A percentile compares a stretch with the other conserved stretches of the same genome.
These are phyloP conservation scores for Meghimatium bilineatum DNA, from an alignment of 2,888 invertebrate species.

Conservation along the genomic window DNA sequence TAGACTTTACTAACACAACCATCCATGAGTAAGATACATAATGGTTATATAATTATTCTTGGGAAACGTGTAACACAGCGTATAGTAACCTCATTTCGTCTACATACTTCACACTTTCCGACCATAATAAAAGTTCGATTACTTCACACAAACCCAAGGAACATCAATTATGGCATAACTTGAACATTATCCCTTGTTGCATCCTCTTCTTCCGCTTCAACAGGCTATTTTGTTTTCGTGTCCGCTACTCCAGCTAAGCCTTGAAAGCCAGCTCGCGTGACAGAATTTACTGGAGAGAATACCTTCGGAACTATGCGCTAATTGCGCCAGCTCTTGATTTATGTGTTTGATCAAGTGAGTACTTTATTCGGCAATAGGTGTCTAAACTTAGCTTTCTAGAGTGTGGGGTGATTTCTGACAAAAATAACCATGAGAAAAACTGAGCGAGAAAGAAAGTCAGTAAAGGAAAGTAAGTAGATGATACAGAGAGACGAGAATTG, in stretches of 20 bases:
- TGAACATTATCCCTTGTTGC: not conserved
- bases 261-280: not conserved
- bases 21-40: too few relatives aligned
- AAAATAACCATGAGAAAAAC: not conserved
- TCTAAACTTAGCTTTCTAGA: not conserved
- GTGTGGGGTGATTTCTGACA: not conserved
- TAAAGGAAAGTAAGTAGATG: too few relatives aligned
- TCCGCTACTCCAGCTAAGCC: not conserved
- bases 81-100: not conserved
- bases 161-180: not conserved
- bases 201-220: constrained; percentile 1
- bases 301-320: not conserved
- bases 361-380: not conserved
- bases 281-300: not conserved
- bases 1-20: too few relatives aligned
- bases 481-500: too few relatives aligned
- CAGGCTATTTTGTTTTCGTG: not conserved
- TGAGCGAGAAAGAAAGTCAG: too few relatives aligned
- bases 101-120: not conserved
- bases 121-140: not conserved
- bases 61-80: not conserved
- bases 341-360: not conserved
- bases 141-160: not conserved
- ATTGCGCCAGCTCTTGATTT: constrained; percentile 1
- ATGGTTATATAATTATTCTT: not conserved